phyloP scores from a whole-genome alignment of 2,888 invertebrate species.

The Ceratothoa steindachneri region DNA sequence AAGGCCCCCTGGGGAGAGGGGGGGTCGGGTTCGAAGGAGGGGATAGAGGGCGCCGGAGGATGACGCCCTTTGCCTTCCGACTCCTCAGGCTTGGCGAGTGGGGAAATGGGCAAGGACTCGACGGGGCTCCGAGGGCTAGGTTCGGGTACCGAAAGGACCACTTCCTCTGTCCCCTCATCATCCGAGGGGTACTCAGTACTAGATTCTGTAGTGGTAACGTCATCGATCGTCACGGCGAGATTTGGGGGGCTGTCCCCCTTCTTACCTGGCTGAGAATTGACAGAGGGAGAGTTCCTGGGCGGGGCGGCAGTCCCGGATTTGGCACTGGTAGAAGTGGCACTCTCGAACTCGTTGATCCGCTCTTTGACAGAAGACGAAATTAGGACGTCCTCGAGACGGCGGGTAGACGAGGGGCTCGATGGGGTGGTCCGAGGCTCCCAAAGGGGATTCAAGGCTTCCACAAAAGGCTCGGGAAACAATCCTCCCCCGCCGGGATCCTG shows the following conservation, averaged over 20 bases:
- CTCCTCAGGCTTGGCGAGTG: background rate
- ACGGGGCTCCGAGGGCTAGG: background rate
- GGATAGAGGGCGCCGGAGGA: background rate
- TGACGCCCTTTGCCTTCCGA: no score
- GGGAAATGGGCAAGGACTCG: background rate
- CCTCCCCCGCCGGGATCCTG: slow-evolving; percentile 20
- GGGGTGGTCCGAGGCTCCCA: slow-evolving; percentile 14
- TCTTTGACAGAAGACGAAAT: slow-evolving; percentile 63
- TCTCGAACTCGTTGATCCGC: slow-evolving; percentile 69
- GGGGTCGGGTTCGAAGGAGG: background rate
- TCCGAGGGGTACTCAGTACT: background rate
- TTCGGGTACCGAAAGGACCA: background rate
- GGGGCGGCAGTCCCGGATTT: background rate
- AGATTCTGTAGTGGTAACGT: background rate
- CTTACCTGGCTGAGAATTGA: background rate
- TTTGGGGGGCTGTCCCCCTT: background rate
- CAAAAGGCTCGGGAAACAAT: slow-evolving; percentile 9
- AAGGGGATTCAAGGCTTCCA: slow-evolving; percentile 47
- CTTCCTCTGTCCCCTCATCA: background rate
- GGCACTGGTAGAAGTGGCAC: slow-evolving; percentile 5
- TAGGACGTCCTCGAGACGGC: slow-evolving; percentile 22
- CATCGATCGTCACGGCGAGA: background rate
- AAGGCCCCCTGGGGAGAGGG: background rate
- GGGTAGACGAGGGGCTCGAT: background rate
- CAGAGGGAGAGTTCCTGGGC: no score